Evolutionary conservation across 2,797 vertebrate genomes (phyloP), one percentile per base, ranked within the genome.

Genomic region (Octomys mimax): DNA sequence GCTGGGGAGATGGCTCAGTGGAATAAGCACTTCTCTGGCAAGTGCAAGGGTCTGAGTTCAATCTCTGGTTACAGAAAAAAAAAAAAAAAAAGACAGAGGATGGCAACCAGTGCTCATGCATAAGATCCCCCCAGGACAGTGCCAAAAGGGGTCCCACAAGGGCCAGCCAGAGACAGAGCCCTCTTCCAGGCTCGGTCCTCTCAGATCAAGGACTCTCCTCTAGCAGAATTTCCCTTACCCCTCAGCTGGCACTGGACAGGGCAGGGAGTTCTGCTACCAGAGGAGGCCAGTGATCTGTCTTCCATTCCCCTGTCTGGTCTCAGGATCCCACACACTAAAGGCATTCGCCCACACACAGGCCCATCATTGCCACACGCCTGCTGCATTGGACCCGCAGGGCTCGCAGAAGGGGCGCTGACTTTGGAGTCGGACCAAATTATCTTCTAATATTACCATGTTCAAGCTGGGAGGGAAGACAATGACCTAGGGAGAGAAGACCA

Each of bases 111-210:
- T 2, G 18, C 16, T 19, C 57, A 68, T 64, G 21, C 3, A 0
- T 5, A 0, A 24, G 24, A 52, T 36, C 10, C 5, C 9, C 42
- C 80, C 11, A 1, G 0, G 36, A 19, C 46, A 0, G 0, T 31
- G 39, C 6, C 31, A 14, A 54, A 92, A 64, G 36, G 7, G 31
- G 91, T 42, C 21, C 2, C 42, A 2, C 0, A 0, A 11, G 57
- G 31, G 6, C n/a, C 12, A 22, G 11, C 8, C 13, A 46, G 77
- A 36, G n/a, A 9, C 46, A 0, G 54, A 39, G 42, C 7, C 64
- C 24, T n/a, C 71, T 62, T 70, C 21, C 31, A 7, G 64, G 24
- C 49, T 71, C 18, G 11, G 12, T 9, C 66, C 33, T 71, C 11
- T 85, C 77, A 9, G 1, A 21, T 7, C 2, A 5, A 61, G 18